Evolutionary conservation across 2,888 invertebrate genomes (phyloP), one percentile per base, ranked within the genome.

Genomic region (Teleogryllus oceanicus): DNA sequence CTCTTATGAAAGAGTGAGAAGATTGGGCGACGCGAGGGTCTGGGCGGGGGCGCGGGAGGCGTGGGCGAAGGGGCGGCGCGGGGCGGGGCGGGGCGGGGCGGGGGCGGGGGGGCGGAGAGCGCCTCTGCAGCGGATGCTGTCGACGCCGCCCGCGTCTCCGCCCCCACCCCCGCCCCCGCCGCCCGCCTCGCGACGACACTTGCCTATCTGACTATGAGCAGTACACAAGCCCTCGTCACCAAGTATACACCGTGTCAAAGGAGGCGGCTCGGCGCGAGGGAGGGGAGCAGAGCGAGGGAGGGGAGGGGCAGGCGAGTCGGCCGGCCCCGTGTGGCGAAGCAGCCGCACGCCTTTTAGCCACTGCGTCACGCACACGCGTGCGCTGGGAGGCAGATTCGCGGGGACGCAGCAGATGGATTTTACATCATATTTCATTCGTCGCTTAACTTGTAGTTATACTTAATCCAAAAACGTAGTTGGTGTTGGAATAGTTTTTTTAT

Each of bases 201-300:
- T 62, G 79, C 77, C 79, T 79, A 79, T 79, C 79, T 79, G 51
- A 76, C 79, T 74, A 79, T 62, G 62, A 77, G 79, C 62, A 76
- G 49, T 51, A 78, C 79, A 77, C 77, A 79, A 77, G 79, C 49
- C 77, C 16, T 79, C 79, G 62, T 77, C 76, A 79, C 79, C 62
- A 79, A 79, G 21, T 74, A 51, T 50, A 12, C 62, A 51, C 20
- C 62, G 62, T n/a, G 62, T 62, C 62, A 62, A 62, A 62, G 62
- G 62, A 62, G 62, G 62, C 62, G 62, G n/a, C 16, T 3, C 62
- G 16, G 79, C 79, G 76, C 79, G 77, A 75, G 77, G 75, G 74
- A 10, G 74, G 78, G 78, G 10, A 2, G 77, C 18, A 16, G 50
- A 37, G 49, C 21, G 79, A 74, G 13, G 62, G 62, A 1, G 0